Evolutionary conservation across 2,888 invertebrate genomes (phyloP).

Genomic region (Rutpela maculata): DNA sequence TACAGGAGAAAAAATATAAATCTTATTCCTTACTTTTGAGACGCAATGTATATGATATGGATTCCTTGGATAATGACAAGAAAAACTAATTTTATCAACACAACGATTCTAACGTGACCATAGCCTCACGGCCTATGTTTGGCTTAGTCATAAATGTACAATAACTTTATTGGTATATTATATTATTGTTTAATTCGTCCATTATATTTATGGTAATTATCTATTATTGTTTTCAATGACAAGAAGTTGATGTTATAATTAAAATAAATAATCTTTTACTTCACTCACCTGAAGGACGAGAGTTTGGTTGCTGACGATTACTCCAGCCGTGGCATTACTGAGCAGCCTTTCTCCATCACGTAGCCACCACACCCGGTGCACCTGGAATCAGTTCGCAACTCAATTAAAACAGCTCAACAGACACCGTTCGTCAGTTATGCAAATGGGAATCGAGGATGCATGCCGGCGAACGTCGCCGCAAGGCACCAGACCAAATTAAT

Average conservation of each 20-base stretch:
- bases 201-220: neutral
- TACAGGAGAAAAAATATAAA: too few relatives aligned
- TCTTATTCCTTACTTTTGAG: too few relatives aligned
- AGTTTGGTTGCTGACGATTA: constrained; percentile 88
- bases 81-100: too few relatives aligned
- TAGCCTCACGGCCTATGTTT: too few relatives aligned
- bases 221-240: neutral
- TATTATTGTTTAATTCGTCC: too few relatives aligned
- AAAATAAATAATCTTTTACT: neutral
- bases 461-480: constrained; percentile 28
- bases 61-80: too few relatives aligned
- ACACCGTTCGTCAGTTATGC: constrained; percentile 51
- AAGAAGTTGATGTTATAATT: neutral
- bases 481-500: constrained; percentile 28
- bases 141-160: too few relatives aligned
- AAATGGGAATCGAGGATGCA: constrained; percentile 48
- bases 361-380: constrained; percentile 71
- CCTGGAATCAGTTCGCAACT: constrained; percentile 66
- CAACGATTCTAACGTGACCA: too few relatives aligned
- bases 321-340: constrained; percentile 84
- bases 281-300: constrained; percentile 82
- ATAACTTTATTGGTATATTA: too few relatives aligned
- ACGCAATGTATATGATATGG: too few relatives aligned
- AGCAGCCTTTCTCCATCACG: constrained; percentile 80
- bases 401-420: constrained; percentile 52